Percentiles rank a stretch among this genome's conserved stretches.
These are phyloP conservation scores for Dolichomitus sp. DNA, from an alignment of 2,888 invertebrate genomes.

Conservation along the genomic window DNA sequence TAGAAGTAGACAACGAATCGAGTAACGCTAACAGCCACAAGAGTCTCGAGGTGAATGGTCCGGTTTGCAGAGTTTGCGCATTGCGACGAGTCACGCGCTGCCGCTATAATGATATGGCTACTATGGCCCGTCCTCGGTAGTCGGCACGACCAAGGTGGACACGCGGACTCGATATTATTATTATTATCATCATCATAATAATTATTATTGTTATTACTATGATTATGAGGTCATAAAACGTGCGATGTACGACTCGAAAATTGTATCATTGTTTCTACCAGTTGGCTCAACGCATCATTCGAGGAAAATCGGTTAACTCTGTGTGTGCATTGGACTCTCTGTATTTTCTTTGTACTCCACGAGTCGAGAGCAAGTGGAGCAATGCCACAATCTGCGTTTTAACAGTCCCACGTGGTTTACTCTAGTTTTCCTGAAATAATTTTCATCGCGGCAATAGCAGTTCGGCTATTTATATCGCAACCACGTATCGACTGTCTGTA, in stretches of 20 bases:
- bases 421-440: conserved; percentile 38
- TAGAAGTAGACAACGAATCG: background rate
- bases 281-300: conserved; percentile 27
- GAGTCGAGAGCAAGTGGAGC: conserved; percentile 48
- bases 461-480: background rate
- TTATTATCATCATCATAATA: conserved; percentile 3
- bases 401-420: conserved; percentile 13
- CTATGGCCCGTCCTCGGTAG: background rate
- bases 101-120: conserved; percentile 1
- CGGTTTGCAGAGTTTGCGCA: conserved; percentile 38
- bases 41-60: conserved; percentile 49
- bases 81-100: conserved; percentile 50
- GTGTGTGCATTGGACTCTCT: background rate
- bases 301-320: background rate
- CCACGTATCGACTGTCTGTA: background rate
- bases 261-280: conserved; percentile 41
- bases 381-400: conserved; percentile 57
- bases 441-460: conserved; percentile 17
- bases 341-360: conserved; percentile 47
- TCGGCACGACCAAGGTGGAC: conserved; percentile 21
- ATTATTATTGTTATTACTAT: conserved; percentile 17
- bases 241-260: conserved; percentile 19
- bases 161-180: conserved; percentile 20
- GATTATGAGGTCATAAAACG: conserved; percentile 25
- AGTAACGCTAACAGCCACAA: background rate